Evolutionary conservation across 2,113 vertebrate species (phyloP).

Genomic region (Bos taurus): DNA sequence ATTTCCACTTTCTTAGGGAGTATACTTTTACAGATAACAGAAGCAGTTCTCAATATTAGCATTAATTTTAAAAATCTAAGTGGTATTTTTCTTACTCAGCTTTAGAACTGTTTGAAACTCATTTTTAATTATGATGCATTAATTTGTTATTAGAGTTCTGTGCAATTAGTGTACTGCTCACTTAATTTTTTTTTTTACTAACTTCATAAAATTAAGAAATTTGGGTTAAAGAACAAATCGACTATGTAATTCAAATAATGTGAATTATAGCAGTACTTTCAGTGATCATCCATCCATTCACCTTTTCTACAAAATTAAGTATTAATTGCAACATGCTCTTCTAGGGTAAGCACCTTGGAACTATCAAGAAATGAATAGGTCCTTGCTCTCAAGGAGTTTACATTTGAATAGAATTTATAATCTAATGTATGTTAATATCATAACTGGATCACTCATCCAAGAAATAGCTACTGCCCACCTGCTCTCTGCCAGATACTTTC

Average conservation of each 20-base stretch:
- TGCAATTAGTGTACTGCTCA: not conserved
- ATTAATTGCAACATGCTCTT: slow-evolving; percentile 15
- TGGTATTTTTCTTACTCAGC: slow-evolving; percentile 2
- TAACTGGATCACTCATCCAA: not conserved
- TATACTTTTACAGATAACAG: slow-evolving; percentile 66
- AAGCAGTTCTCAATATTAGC: slow-evolving; percentile 34
- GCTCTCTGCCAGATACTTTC: not conserved
- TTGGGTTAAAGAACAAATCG: slow-evolving; percentile 17
- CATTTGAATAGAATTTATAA: slow-evolving; percentile 25
- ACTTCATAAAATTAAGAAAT: slow-evolving; percentile 11
- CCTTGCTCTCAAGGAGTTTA: slow-evolving; percentile 31
- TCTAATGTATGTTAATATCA: slow-evolving; percentile 21
- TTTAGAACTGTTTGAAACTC: slow-evolving; percentile 26
- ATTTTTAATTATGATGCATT: slow-evolving; percentile 19
- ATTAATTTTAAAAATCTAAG: slow-evolving; percentile 24
- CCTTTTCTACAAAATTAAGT: slow-evolving; percentile 1
- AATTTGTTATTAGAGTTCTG: slow-evolving; percentile 14
- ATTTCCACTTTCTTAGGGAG: slow-evolving; percentile 68
- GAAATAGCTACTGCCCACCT: not conserved
- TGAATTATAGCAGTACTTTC: slow-evolving; percentile 18
- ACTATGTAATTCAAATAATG: slow-evolving; percentile 14
- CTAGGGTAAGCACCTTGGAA: not conserved
- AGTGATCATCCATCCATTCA: not conserved
- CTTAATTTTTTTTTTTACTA: slow-evolving; percentile 15
- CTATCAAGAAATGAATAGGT: slow-evolving; percentile 11